Percentiles rank a stretch among this genome's conserved stretches.
phyloP scores from a whole-genome alignment of 2,888 invertebrate genomes.

The Frankliniella intonsa region DNA sequence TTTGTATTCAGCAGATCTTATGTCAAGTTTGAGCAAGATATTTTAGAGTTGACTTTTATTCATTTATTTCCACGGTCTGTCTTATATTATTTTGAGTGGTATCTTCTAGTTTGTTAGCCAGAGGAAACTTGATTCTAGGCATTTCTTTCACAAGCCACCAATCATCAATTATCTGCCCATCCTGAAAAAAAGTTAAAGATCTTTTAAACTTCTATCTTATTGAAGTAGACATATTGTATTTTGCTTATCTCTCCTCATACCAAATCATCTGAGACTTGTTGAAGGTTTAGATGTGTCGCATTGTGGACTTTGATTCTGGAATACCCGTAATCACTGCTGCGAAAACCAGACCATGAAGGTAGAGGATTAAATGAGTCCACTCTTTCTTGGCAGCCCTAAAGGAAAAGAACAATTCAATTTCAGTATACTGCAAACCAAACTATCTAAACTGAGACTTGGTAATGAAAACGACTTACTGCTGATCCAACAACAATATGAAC shows the following conservation, averaged over 20 bases:
- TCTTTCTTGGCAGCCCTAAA: constrained; percentile 72
- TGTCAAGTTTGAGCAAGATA: too few relatives aligned
- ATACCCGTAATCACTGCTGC: constrained; percentile 88
- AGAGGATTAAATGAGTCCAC: constrained; percentile 68
- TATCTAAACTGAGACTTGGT: not conserved
- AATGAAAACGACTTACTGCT: constrained; percentile 42
- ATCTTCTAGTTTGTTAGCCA: not conserved
- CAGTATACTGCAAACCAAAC: not conserved
- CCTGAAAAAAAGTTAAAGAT: constrained; percentile 36
- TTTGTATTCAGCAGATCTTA: too few relatives aligned
- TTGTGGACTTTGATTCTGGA: constrained; percentile 77
- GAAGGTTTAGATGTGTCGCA: constrained; percentile 76
- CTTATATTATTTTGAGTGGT: too few relatives aligned
- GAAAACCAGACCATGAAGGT: constrained; percentile 77
- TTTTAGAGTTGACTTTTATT: not conserved
- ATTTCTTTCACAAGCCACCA: constrained; percentile 41
- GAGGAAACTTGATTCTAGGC: constrained; percentile 29
- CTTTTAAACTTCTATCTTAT: not conserved
- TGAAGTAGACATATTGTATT: not conserved
- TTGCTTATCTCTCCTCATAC: constrained; percentile 33
- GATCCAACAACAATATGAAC: constrained; percentile 57
- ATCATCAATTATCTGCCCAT: constrained; percentile 40
- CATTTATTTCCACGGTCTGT: not conserved
- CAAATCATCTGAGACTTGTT: constrained; percentile 61
- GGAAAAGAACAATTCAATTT: constrained; percentile 31